These are phyloP conservation scores for Drosophila cognata DNA, from an alignment of 2,888 invertebrate genomes.

Conservation along the genomic window DNA sequence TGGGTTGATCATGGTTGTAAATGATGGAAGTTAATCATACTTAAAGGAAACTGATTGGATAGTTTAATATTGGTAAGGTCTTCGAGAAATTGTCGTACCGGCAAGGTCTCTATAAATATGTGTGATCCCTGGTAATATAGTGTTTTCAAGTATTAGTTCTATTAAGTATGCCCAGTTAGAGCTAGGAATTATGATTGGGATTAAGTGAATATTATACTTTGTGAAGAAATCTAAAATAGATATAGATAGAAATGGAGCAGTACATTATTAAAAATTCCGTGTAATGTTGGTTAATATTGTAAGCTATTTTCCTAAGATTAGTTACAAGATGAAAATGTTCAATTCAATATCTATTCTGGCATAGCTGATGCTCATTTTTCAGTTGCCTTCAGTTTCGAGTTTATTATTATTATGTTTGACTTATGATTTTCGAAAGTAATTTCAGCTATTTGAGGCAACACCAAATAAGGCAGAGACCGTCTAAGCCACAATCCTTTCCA, in stretches of 20 bases:
- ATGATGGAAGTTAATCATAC: not conserved
- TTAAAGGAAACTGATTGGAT: not conserved
- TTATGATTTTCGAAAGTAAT: not conserved
- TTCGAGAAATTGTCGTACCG: too few relatives aligned
- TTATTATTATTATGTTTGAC: not conserved
- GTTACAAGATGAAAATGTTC: too few relatives aligned
- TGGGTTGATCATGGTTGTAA: not conserved
- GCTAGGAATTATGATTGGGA: not conserved
- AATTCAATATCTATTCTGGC: not conserved
- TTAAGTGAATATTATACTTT: not conserved
- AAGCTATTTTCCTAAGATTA: not conserved
- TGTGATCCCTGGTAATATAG: not conserved
- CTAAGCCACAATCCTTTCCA: constrained; percentile 1
- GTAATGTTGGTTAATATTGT: not conserved
- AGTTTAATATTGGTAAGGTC: not conserved
- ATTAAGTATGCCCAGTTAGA: not conserved
- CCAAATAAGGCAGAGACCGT: not conserved
- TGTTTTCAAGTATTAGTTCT: not conserved
- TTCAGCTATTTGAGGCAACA: not conserved
- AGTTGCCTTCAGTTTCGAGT: not conserved
- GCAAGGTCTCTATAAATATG: too few relatives aligned
- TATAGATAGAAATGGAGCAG: not conserved
- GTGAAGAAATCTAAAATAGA: not conserved
- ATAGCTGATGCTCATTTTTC: not conserved
- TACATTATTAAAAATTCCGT: not conserved